These are phyloP conservation scores for Lottia scabra DNA, from an alignment of 2,888 invertebrate species.

Conservation along the genomic window DNA sequence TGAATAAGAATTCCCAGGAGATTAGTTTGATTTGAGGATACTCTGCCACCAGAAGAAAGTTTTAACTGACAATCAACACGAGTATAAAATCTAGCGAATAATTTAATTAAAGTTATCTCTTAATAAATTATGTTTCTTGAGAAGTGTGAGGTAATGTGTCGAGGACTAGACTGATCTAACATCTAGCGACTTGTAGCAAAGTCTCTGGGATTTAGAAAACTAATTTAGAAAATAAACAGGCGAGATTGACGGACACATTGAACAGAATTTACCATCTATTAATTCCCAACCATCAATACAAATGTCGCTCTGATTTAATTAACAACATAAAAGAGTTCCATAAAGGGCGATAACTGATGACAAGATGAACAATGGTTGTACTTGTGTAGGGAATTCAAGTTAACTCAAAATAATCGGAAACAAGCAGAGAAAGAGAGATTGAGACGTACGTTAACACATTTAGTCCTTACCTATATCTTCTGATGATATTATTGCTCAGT, in stretches of 20 bases:
- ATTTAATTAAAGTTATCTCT: conserved; percentile 36
- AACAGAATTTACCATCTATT: not conserved
- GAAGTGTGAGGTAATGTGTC: conserved; percentile 18
- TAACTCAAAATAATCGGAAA: too few relatives aligned
- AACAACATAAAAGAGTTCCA: conserved; percentile 1
- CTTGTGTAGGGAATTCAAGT: not conserved
- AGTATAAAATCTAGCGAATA: conserved; percentile 25
- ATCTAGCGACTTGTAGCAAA: not conserved
- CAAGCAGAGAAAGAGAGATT: too few relatives aligned
- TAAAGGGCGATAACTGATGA: conserved; percentile 3
- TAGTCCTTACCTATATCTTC: too few relatives aligned
- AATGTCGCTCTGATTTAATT: not conserved
- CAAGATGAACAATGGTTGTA: not conserved
- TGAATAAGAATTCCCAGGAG: not conserved
- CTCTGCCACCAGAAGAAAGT: not conserved
- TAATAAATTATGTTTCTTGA: conserved; percentile 32
- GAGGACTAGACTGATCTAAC: not conserved
- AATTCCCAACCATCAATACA: conserved; percentile 1
- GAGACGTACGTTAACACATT: too few relatives aligned
- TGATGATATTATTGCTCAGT: too few relatives aligned
- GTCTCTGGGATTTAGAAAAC: conserved; percentile 22
- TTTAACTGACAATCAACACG: conserved; percentile 4
- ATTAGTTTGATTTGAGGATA: conserved; percentile 4
- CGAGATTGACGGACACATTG: not conserved
- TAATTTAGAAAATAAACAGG: conserved; percentile 29